Evolutionary conservation across 2,113 vertebrate genomes (phyloP).

Genomic region (Rhabdomys dilectus): DNA sequence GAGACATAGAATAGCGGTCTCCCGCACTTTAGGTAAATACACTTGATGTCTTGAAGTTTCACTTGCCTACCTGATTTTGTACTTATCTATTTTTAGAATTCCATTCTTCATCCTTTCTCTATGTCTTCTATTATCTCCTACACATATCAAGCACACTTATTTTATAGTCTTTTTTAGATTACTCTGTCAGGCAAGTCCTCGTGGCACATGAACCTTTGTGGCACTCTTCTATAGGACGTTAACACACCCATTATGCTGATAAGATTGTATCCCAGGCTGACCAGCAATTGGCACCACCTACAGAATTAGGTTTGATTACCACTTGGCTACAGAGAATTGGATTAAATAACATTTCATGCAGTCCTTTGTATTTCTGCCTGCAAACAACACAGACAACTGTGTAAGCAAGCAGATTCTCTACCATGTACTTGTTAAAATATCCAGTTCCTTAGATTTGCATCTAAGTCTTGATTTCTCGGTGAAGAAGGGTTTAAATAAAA

Average conservation of each 20-base stretch:
- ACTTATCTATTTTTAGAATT: neutral
- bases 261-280: neutral
- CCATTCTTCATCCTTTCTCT: neutral
- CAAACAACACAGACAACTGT: neutral
- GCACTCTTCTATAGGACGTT: neutral
- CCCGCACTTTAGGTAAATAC: neutral
- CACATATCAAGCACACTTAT: neutral
- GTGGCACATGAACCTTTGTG: neutral
- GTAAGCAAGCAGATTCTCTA: neutral
- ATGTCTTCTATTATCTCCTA: neutral
- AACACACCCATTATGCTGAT: neutral
- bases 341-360: neutral
- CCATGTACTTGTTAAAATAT: neutral
- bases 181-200: neutral
- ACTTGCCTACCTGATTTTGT: neutral
- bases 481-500: neutral
- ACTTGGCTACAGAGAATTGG: neutral
- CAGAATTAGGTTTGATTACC: neutral
- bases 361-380: neutral
- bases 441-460: neutral
- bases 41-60: neutral
- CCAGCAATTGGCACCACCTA: neutral
- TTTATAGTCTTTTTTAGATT: neutral
- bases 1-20: neutral
- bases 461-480: neutral